Percentiles rank a stretch among this genome's conserved stretches.
phyloP scores from a whole-genome alignment of 2,888 invertebrate species.

The Nemotelus pantherinus region DNA sequence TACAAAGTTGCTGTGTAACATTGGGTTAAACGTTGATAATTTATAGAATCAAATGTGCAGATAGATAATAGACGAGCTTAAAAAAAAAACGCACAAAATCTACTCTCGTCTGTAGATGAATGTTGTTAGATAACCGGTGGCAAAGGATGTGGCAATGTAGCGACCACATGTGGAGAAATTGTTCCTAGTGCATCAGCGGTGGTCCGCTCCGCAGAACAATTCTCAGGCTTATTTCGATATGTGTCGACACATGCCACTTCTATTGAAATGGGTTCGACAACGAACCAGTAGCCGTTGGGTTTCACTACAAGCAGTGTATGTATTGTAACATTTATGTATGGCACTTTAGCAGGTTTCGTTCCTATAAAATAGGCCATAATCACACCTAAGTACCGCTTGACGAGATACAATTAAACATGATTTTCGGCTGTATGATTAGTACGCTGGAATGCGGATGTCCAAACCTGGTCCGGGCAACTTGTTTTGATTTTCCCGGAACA shows the following conservation, averaged over 20 bases:
- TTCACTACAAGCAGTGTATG: constrained; percentile 92
- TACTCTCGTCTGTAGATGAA: neutral
- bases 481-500: no score
- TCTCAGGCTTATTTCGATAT: constrained; percentile 79
- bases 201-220: constrained; percentile 75
- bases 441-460: no score
- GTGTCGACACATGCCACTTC: constrained; percentile 93
- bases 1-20: neutral
- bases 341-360: constrained; percentile 77
- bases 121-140: constrained; percentile 44
- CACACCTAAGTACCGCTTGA: constrained; percentile 78
- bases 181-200: constrained; percentile 78
- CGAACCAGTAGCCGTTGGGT: constrained; percentile 89
- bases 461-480: no score
- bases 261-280: constrained; percentile 85
- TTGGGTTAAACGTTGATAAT: neutral
- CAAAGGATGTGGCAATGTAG: constrained; percentile 65
- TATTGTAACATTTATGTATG: constrained; percentile 83
- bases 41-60: neutral
- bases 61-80: constrained; percentile 33
- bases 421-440: constrained; percentile 56
- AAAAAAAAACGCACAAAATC: constrained; percentile 9
- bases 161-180: constrained; percentile 80
- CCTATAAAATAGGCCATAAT: constrained; percentile 92
- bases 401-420: no score